Conservation (phyloP, 2,888 invertebrate species). For the Drosophila recens region DNA sequence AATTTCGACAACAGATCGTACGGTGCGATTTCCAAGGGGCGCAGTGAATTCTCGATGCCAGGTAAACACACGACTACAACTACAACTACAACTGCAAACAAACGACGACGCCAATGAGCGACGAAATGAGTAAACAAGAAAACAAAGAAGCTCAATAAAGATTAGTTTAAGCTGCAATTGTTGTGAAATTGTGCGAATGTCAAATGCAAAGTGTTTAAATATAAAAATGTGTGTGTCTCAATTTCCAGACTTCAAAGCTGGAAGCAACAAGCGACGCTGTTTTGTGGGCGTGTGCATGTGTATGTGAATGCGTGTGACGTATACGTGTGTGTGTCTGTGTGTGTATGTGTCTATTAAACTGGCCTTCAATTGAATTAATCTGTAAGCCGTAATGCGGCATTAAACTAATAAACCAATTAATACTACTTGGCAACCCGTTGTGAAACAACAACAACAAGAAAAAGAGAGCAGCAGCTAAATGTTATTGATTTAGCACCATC, state of each 20-base stretch:
- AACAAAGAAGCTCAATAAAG: conserved; percentile 59
- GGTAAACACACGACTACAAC: conserved; percentile 73
- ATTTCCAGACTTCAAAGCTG: not conserved
- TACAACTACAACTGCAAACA: conserved; percentile 11
- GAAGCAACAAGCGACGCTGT: conserved; percentile 70
- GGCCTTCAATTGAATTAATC: conserved; percentile 72
- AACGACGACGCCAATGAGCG: conserved; percentile 15
- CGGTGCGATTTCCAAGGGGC: conserved; percentile 83
- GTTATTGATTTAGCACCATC: conserved; percentile 57
- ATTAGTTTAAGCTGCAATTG: conserved; percentile 63
- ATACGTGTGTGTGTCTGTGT: conserved; percentile 29
- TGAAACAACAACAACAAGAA: conserved; percentile 31
- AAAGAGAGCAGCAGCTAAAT: conserved; percentile 22
- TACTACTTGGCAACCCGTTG: conserved; percentile 45
- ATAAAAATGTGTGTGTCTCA: conserved; percentile 26
- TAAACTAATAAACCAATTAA: conserved; percentile 68
- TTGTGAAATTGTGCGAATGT: conserved; percentile 61
- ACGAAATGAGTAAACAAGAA: conserved; percentile 51
- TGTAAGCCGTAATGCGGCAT: conserved; percentile 50
- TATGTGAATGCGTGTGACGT: conserved; percentile 27
- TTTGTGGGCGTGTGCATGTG: conserved; percentile 46
- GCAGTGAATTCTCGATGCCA: conserved; percentile 84
- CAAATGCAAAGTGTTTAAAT: conserved; percentile 30
- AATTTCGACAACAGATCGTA: conserved; percentile 84
- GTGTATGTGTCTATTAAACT: conserved; percentile 41